Evolutionary conservation across 2,888 invertebrate genomes (phyloP).

Genomic region (Thalpophila matura): DNA sequence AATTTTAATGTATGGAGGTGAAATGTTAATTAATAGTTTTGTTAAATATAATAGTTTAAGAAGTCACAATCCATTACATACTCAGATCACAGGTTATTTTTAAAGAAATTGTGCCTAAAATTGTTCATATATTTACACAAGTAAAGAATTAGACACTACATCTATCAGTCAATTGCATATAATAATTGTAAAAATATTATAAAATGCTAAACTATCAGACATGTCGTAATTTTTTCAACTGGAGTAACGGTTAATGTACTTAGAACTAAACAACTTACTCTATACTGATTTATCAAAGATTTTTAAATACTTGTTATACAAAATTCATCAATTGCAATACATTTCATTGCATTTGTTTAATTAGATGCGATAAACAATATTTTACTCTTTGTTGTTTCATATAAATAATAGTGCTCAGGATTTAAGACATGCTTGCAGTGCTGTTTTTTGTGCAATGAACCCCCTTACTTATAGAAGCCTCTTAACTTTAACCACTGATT

Average conservation of each 20-base stretch:
- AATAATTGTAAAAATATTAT: constrained; percentile 70
- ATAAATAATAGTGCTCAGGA: background rate
- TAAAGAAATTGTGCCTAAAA: constrained; percentile 79
- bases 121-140: constrained; percentile 73
- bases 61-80: constrained; percentile 64
- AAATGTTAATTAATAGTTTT: constrained; percentile 28
- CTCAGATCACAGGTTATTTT: constrained; percentile 79
- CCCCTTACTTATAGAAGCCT: too few relatives aligned
- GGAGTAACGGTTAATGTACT: constrained; percentile 33
- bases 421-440: background rate
- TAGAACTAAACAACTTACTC: constrained; percentile 43
- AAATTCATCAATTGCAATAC: constrained; percentile 24
- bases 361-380: constrained; percentile 4
- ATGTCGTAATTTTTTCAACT: constrained; percentile 28
- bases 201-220: constrained; percentile 50
- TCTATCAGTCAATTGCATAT: constrained; percentile 87
- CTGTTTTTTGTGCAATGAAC: background rate
- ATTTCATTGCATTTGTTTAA: background rate
- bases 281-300: constrained; percentile 48
- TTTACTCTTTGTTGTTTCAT: constrained; percentile 9
- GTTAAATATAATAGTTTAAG: constrained; percentile 22
- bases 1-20: constrained; percentile 7
- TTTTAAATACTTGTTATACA: constrained; percentile 8
- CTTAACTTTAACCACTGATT: too few relatives aligned
- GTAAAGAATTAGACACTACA: constrained; percentile 77